These are phyloP conservation scores for Columbina picui DNA, from an alignment of 2,113 vertebrate species.

Conservation along the genomic window DNA sequence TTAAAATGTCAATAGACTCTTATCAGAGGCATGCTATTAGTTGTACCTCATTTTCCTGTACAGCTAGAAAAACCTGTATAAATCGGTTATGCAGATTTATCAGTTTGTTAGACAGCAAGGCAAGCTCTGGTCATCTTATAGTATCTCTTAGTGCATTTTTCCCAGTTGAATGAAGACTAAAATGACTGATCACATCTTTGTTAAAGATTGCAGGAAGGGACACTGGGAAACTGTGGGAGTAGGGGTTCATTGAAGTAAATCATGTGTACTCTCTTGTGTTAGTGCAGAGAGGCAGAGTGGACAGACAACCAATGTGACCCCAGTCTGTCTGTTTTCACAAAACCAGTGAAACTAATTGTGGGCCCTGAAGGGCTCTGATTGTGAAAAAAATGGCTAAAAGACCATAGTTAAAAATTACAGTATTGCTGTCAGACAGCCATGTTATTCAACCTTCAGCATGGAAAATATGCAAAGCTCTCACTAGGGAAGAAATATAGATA, in stretches of 20 bases:
- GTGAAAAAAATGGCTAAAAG: not conserved
- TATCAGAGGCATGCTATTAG: constrained; percentile 1
- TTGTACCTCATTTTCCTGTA: not conserved
- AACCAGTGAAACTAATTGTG: not conserved
- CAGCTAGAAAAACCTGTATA: not conserved
- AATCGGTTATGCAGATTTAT: constrained; percentile 5
- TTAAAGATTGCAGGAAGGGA: not conserved
- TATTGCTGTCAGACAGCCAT: not conserved
- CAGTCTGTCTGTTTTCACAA: not conserved
- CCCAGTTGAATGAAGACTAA: not conserved
- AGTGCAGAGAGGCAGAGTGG: not conserved
- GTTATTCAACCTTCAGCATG: not conserved
- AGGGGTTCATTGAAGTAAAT: constrained; percentile 14
- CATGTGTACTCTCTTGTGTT: not conserved
- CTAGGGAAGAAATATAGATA: not conserved
- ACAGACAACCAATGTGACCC: not conserved
- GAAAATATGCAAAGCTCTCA: not conserved
- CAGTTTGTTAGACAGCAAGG: not conserved
- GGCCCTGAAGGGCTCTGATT: not conserved
- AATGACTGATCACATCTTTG: constrained; percentile 12
- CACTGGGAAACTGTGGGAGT: not conserved
- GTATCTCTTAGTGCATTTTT: not conserved
- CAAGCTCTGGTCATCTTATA: not conserved
- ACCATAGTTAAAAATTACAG: not conserved
- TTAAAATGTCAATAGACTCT: constrained; percentile 49